These are phyloP conservation scores for Myrmecobius fasciatus DNA, from an alignment of 2,113 vertebrate genomes.

Conservation along the genomic window DNA sequence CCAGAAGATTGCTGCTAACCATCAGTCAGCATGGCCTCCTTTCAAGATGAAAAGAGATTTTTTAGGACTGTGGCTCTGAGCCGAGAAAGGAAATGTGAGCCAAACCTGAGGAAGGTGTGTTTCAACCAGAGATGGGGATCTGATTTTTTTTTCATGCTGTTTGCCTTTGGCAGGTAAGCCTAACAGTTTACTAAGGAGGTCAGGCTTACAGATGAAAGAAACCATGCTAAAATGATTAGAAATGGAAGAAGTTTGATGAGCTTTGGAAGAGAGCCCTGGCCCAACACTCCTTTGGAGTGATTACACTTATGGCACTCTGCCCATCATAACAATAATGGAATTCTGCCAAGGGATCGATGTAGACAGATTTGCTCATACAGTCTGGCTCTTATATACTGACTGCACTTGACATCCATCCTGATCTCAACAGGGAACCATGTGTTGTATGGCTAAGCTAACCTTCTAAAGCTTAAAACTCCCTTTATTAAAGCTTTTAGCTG, in stretches of 20 bases:
- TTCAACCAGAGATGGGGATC: neutral
- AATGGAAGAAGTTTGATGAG: constrained; percentile 35
- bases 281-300: constrained; percentile 1
- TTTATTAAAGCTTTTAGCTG: constrained; percentile 78
- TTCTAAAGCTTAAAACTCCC: constrained; percentile 53
- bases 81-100: constrained; percentile 43
- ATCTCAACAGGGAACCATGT: constrained; percentile 78
- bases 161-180: constrained; percentile 37
- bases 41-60: constrained; percentile 23
- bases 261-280: constrained; percentile 67
- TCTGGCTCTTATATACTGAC: constrained; percentile 66
- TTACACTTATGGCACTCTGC: constrained; percentile 61
- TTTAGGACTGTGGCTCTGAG: neutral
- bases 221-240: constrained; percentile 49
- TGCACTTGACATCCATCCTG: constrained; percentile 47
- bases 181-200: constrained; percentile 2
- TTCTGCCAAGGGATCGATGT: constrained; percentile 64
- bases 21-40: neutral
- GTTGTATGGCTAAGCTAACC: constrained; percentile 70
- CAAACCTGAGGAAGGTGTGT: constrained; percentile 12
- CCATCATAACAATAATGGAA: constrained; percentile 70
- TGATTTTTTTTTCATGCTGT: constrained; percentile 1
- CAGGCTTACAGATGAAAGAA: constrained; percentile 51
- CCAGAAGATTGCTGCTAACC: neutral
- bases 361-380: constrained; percentile 61